Percentiles rank a stretch among this genome's conserved stretches.
phyloP scores from a whole-genome alignment of 2,797 vertebrate species.

The Sebastes flavidus region DNA sequence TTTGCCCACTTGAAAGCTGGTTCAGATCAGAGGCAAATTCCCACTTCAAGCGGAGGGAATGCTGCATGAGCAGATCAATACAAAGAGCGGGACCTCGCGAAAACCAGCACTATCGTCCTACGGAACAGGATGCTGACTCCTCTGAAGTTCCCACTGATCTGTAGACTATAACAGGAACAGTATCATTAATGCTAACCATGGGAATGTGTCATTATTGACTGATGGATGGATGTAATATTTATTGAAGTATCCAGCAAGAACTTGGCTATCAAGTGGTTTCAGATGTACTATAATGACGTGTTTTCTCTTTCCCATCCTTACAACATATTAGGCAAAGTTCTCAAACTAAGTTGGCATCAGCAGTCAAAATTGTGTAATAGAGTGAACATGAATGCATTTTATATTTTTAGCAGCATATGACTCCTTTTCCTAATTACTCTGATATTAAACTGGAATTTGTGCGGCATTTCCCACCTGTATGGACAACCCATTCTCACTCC shows the following conservation, averaged over 20 bases:
- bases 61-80: conserved; percentile 64
- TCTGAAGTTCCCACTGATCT: conserved; percentile 39
- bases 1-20: conserved; percentile 52
- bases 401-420: not conserved
- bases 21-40: conserved; percentile 57
- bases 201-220: not conserved
- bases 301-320: not conserved
- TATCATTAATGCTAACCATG: not conserved
- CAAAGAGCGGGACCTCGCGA: conserved; percentile 1
- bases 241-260: not conserved
- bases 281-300: not conserved
- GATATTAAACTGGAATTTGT: not conserved
- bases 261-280: not conserved
- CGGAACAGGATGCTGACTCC: conserved; percentile 20
- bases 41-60: conserved; percentile 40
- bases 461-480: not conserved
- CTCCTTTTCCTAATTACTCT: not conserved
- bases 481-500: too few species aligned
- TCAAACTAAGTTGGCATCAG: not conserved
- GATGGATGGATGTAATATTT: not conserved
- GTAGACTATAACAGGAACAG: not conserved
- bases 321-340: not conserved
- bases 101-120: conserved; percentile 25
- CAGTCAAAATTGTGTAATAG: not conserved
- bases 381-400: not conserved